Conservation (phyloP, 2,113 vertebrate species). For the Oceanites oceanicus region DNA sequence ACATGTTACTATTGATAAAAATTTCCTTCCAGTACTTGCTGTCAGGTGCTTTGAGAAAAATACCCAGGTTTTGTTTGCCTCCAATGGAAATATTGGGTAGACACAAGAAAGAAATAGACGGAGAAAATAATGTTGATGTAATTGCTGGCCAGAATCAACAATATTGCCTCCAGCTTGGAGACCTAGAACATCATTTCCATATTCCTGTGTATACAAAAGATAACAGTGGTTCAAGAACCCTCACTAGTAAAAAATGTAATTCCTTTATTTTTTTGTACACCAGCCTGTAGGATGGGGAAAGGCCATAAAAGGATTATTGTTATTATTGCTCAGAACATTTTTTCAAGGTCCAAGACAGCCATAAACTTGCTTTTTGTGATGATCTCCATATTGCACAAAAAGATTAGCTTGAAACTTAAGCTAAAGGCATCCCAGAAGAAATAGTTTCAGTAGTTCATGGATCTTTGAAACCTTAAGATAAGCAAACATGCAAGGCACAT, state of each 20-base stretch:
- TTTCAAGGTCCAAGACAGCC: background rate
- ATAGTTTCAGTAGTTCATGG: background rate
- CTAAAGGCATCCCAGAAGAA: background rate
- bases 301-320: background rate
- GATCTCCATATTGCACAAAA: background rate
- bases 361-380: background rate
- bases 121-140: background rate
- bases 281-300: background rate
- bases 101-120: background rate
- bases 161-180: background rate
- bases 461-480: background rate
- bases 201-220: background rate
- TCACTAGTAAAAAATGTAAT: background rate
- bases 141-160: background rate
- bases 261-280: background rate
- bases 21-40: background rate
- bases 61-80: background rate
- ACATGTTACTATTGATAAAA: background rate
- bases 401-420: background rate
- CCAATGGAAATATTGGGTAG: background rate
- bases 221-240: background rate
- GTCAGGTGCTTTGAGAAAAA: background rate
- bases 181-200: background rate
- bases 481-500: background rate
- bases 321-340: background rate